Evolutionary conservation across 2,113 vertebrate species (phyloP).

Genomic region (Furnarius figulus): DNA sequence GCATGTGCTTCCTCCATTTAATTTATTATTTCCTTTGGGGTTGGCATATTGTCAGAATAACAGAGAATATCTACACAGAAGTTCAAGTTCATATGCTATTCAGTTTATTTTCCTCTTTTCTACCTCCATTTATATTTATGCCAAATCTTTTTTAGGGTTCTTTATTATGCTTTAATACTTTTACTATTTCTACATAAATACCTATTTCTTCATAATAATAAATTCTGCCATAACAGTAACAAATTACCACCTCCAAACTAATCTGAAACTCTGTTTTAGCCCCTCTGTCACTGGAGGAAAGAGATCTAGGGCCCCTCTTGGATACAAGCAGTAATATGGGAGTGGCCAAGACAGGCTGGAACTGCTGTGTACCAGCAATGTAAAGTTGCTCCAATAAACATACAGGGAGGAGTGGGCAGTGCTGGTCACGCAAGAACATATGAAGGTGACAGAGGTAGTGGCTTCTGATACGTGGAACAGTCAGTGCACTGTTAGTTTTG

Average conservation of each 20-base stretch:
- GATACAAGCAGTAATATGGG: neutral
- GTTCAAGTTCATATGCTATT: neutral
- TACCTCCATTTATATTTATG: neutral
- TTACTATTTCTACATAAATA: neutral
- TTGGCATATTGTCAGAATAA: neutral
- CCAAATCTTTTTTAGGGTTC: neutral
- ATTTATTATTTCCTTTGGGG: neutral
- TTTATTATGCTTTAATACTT: neutral
- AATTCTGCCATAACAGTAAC: neutral
- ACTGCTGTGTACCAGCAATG: neutral
- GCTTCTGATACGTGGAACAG: neutral
- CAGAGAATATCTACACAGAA: neutral
- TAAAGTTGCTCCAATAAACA: neutral
- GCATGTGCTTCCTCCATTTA: neutral
- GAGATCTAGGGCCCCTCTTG: neutral
- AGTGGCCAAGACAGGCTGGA: neutral
- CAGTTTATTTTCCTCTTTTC: neutral
- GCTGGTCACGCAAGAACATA: neutral
- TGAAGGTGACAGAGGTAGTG: neutral
- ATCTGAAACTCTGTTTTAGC: neutral
- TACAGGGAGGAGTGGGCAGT: neutral
- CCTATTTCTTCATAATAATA: neutral
- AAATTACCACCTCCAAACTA: neutral
- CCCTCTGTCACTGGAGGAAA: neutral
- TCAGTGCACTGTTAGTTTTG: neutral